Base-by-base conservation (phyloP, 2,113 vertebrate genomes). In the Rhagologus leucostigma region DNA sequence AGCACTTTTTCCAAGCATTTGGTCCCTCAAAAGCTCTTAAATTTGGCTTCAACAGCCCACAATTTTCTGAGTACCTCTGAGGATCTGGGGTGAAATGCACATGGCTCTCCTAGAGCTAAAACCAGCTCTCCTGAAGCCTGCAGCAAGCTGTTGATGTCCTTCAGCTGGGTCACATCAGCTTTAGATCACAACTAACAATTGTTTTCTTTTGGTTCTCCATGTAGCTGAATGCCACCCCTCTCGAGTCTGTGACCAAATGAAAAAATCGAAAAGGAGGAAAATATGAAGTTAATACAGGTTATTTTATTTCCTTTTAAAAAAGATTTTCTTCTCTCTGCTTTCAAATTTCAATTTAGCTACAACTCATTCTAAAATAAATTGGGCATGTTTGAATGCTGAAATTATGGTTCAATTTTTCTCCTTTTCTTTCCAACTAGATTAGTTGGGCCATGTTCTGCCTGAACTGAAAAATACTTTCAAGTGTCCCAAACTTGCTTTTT, bases 201-300 rank as follows among this genome's bases (percentile, higher is more conserved):
- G 17, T 16, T 62, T 76, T 33, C 13, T 85, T 87, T 46, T 3
- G 4, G 4, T 39, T 84, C 35, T 74, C 42, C 2, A 2, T 13
- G 27, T 46, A 87, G 50, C 33, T 81, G 59, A 70, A 74, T 67
- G n/a, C 24, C 12, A 76, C 2, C 7, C 3, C 4, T 17, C 35
- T 75, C 0, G 0, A 19, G 27, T 44, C 30, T 7, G 1, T 29
- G 27, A n/a, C 8, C 19, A 49, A 68, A 77, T 11, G 2, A 32
- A 57, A 90, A 59, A 67, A 57, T 26, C 17, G 12, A 4, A 27
- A 16, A 21, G 4, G 8, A 67, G 53, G 2, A 85, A 84, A 89
- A 52, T 1, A 32, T 41, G 1, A 70, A 50, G 21, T 2, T 63
- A 22, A 86, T 42, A 6, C 22, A 73, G 12, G 10, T 13, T 52